Evolutionary conservation across 2,113 vertebrate species (phyloP), one percentile per base, ranked within the genome.

Genomic region (Clarias gariepinus): DNA sequence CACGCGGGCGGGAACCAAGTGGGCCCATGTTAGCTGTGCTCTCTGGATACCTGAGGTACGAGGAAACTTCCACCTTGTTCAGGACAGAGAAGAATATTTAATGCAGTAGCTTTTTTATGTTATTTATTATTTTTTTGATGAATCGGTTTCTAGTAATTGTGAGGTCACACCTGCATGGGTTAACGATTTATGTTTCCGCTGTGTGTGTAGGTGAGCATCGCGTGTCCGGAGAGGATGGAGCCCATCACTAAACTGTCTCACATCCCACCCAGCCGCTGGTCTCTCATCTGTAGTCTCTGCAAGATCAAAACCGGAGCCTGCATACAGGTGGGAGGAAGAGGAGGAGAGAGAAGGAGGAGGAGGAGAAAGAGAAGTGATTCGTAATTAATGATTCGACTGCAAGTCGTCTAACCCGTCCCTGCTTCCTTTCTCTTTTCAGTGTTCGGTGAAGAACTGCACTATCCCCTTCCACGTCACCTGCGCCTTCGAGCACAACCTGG

Each of bases 381-480:
- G 36, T 41, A 4, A 47, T 47, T 8, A 7, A 47, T 47, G 47
- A 47, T 47, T 47, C 7, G 47, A 47, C 19, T 58, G 15, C 36
- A 10, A 33, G 15, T 63, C 25, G 53, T 41, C 77, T 69, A 82
- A 81, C 41, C 83, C 52, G 13, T 41, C 71, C 71, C 69, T 57
- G 28, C 16, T 21, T 36, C 52, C 33, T 68, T 19, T 7, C 13
- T 63, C 15, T 47, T 47, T 47, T 86, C 89, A 99, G 98, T 99
- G 98, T 92, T 99, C 98, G 0, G 97, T 99, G 81, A 99, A 98
- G 94, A 99, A 97, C 93, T 99, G 98, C 92, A 99, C 97, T 88
- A 98, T 95, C 86, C 98, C 98, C 83, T 99, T 99, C 94, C 98
- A 99, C n/a, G 98, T 99, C 92, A 99, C 98, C n/a, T 99, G 98